These are phyloP conservation scores for Danio tinwini DNA, from an alignment of 2,797 vertebrate species.

Conservation along the genomic window DNA sequence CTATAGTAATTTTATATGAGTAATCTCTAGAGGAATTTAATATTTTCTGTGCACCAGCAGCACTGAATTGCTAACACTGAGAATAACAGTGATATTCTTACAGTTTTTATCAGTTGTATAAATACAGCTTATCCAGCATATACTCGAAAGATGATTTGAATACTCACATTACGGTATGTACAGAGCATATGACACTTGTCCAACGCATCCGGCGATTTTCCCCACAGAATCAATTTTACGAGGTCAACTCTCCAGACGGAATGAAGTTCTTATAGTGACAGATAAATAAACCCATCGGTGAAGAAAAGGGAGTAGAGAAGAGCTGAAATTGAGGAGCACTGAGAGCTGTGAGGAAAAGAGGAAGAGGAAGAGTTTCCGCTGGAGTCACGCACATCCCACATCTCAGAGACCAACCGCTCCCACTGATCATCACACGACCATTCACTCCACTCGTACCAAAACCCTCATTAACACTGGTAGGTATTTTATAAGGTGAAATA, in stretches of 20 bases:
- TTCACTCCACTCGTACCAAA: not conserved
- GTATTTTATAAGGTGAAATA: not conserved
- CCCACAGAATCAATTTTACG: not conserved
- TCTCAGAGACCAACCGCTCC: constrained; percentile 13
- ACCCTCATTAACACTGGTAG: not conserved
- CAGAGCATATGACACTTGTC: constrained; percentile 27
- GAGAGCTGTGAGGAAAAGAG: constrained; percentile 8
- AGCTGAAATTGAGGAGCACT: constrained; percentile 20
- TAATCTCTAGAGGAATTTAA: no score
- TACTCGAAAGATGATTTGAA: not conserved
- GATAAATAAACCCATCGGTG: not conserved
- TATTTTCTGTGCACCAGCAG: not conserved
- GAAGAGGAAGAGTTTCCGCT: not conserved
- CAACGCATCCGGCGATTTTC: constrained; percentile 23
- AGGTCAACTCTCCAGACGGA: constrained; percentile 6
- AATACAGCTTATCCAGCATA: not conserved
- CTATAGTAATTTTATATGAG: no score
- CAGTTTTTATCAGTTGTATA: not conserved
- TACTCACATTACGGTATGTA: constrained; percentile 46
- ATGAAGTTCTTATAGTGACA: not conserved
- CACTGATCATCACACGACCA: constrained; percentile 2
- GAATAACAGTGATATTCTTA: not conserved
- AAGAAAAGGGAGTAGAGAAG: not conserved
- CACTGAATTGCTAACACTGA: not conserved
- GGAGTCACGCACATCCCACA: constrained; percentile 24